Evolutionary conservation across 2,113 vertebrate genomes (phyloP).

Genomic region (Eulemur rufifrons): DNA sequence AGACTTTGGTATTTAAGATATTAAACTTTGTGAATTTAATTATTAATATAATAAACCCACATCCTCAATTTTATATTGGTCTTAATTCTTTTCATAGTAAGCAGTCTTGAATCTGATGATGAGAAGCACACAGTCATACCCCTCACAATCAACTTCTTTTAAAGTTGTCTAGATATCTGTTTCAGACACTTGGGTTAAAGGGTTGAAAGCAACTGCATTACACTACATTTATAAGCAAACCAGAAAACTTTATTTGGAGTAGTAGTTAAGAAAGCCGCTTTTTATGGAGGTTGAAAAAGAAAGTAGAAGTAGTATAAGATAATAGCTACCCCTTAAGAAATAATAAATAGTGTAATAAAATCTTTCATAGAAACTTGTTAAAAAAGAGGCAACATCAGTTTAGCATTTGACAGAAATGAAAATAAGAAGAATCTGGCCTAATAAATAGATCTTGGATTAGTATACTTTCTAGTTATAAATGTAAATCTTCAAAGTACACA

Average conservation of each 20-base stretch:
- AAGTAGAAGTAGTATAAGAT: neutral
- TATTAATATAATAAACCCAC: slow-evolving; percentile 11
- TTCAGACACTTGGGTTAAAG: neutral
- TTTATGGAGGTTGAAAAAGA: neutral
- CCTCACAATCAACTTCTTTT: neutral
- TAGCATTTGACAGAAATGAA: slow-evolving; percentile 24
- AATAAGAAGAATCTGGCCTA: neutral
- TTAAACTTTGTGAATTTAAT: slow-evolving; percentile 39
- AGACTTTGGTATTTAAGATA: slow-evolving; percentile 53
- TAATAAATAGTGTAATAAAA: slow-evolving; percentile 20
- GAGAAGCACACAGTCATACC: neutral
- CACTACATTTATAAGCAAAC: slow-evolving; percentile 9
- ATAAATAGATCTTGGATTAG: neutral
- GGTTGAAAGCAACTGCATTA: slow-evolving; percentile 10
- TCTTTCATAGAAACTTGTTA: slow-evolving; percentile 12
- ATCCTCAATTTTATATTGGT: neutral
- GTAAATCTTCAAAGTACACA: neutral
- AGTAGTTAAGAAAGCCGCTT: slow-evolving; percentile 12
- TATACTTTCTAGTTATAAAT: neutral
- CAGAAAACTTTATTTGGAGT: slow-evolving; percentile 32
- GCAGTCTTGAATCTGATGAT: neutral
- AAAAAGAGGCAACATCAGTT: slow-evolving; percentile 18
- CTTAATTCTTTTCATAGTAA: neutral
- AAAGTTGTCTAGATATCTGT: neutral
- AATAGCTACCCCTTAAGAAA: slow-evolving; percentile 17